phyloP scores from a whole-genome alignment of 2,888 invertebrate species.

The Notodonta dromedarius region DNA sequence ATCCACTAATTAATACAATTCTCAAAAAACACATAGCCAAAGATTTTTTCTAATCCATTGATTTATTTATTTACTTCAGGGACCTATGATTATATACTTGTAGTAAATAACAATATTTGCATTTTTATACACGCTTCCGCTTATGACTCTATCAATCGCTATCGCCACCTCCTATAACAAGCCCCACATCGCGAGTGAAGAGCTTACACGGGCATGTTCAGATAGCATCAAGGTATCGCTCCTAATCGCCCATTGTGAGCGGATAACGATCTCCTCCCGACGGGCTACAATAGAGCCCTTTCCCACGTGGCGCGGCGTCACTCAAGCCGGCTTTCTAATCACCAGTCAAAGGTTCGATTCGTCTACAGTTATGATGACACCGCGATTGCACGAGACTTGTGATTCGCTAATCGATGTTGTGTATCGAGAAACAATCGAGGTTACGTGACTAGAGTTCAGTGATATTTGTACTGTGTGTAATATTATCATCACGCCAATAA shows the following conservation, averaged over 20 bases:
- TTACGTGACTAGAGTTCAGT: background rate
- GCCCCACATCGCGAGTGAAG: conserved; percentile 37
- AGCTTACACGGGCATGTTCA: conserved; percentile 55
- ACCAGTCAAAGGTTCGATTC: conserved; percentile 12
- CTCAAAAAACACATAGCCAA: no score
- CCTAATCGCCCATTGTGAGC: conserved; percentile 70
- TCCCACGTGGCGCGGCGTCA: conserved; percentile 40
- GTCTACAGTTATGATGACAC: conserved; percentile 7
- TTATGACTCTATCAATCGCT: no score
- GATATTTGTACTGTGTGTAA: background rate
- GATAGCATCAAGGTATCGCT: conserved; percentile 66
- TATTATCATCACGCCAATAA: no score
- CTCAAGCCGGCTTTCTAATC: conserved; percentile 51
- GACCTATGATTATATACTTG: no score
- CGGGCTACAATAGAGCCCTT: conserved; percentile 51
- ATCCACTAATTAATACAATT: no score
- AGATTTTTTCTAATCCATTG: no score
- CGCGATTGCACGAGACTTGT: background rate
- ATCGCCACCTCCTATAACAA: conserved; percentile 15
- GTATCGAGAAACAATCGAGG: conserved; percentile 3
- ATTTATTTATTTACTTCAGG: no score
- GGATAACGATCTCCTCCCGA: conserved; percentile 59
- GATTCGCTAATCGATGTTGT: conserved; percentile 6
- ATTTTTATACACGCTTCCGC: no score
- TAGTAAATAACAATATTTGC: no score